phyloP scores from a whole-genome alignment of 1,140 invertebrate genomes.

The Stegodyphus dumicola region DNA sequence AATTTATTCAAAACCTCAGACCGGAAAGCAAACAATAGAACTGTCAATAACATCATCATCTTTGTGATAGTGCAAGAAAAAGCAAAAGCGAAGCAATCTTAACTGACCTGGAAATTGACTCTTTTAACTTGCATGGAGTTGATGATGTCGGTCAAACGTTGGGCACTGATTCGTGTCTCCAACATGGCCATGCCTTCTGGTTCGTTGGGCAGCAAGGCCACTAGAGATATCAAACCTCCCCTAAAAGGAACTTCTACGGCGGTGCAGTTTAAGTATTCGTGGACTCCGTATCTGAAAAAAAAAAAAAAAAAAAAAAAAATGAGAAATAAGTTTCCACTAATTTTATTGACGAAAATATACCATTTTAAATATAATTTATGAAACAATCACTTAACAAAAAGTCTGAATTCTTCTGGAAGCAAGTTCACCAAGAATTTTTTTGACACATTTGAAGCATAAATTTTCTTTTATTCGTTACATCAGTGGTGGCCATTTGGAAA shows the following conservation, averaged over 20 bases:
- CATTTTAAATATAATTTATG: too few species aligned
- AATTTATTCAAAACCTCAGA: too few species aligned
- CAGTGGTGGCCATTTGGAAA: too few species aligned
- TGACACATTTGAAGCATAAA: too few species aligned
- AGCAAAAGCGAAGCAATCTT: neutral
- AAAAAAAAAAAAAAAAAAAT: neutral
- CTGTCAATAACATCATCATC: too few species aligned
- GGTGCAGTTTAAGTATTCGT: slow-evolving; percentile 62
- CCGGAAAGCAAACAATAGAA: too few species aligned
- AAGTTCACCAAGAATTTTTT: neutral
- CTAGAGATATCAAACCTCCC: slow-evolving; percentile 62
- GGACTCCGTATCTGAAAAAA: slow-evolving; percentile 52
- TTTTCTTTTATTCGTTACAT: too few species aligned
- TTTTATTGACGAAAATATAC: neutral
- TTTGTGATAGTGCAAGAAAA: neutral
- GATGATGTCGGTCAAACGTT: slow-evolving; percentile 63
- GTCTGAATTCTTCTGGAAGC: neutral
- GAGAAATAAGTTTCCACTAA: slow-evolving; percentile 24
- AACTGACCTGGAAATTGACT: slow-evolving; percentile 62
- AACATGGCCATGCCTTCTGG: slow-evolving; percentile 59
- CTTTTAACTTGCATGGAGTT: slow-evolving; percentile 62
- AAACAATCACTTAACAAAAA: too few species aligned
- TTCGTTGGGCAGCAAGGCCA: slow-evolving; percentile 62
- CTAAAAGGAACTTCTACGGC: slow-evolving; percentile 64
- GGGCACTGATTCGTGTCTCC: slow-evolving; percentile 63